A percentile compares a stretch with the other conserved stretches of the same genome.
These are phyloP conservation scores for Heliconius erato DNA, from an alignment of 2,888 invertebrate genomes.

Conservation along the genomic window DNA sequence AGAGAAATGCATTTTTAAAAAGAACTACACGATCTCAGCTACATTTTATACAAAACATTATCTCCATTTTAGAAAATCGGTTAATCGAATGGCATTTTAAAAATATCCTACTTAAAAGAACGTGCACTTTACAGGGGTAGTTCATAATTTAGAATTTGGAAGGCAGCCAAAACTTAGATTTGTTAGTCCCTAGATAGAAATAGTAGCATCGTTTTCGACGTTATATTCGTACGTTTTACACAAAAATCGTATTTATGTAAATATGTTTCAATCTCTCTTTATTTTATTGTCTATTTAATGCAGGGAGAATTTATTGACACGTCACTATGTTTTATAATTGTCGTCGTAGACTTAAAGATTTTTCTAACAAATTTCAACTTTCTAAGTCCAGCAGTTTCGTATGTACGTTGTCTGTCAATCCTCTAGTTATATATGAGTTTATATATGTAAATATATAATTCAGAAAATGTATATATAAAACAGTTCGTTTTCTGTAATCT, in stretches of 20 bases:
- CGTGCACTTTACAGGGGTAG: constrained; percentile 27
- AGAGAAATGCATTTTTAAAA: not conserved
- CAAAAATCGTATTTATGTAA: not conserved
- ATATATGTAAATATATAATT: no score
- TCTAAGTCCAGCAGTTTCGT: no score
- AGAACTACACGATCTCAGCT: not conserved
- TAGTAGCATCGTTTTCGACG: constrained; percentile 4
- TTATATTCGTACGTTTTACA: constrained; percentile 10
- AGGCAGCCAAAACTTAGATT: constrained; percentile 39
- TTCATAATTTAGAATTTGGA: constrained; percentile 46
- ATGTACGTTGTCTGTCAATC: no score
- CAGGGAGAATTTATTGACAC: not conserved
- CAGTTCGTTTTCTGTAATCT: no score
- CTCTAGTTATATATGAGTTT: no score
- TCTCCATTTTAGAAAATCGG: not conserved
- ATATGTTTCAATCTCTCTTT: not conserved
- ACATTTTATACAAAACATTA: not conserved
- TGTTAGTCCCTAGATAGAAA: constrained; percentile 35
- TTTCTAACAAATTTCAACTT: no score
- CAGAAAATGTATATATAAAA: no score
- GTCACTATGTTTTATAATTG: not conserved
- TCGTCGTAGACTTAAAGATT: no score
- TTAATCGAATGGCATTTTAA: not conserved
- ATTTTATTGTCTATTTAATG: not conserved
- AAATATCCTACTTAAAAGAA: constrained; percentile 13